Percentiles rank a stretch among this genome's conserved stretches.
Conservation (phyloP, 1,140 invertebrate species). For the Sminthurinus signatus region DNA sequence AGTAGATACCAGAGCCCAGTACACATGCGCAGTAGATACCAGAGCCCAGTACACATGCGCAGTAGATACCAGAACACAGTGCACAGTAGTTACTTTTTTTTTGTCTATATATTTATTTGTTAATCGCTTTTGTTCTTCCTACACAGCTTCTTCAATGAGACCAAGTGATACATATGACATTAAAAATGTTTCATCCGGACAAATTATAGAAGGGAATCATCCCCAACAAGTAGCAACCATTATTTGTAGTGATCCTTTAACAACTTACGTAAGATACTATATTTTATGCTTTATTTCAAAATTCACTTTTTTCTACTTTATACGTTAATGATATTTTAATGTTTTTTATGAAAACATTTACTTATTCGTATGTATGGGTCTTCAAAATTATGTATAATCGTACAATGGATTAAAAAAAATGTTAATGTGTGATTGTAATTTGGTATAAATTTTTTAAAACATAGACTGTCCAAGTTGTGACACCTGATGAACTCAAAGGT, state of each 20-base stretch:
- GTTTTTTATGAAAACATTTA: not conserved
- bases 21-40: no score
- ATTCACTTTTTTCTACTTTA: no score
- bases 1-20: no score
- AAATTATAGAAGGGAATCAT: not conserved
- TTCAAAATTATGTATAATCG: not conserved
- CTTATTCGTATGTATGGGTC: not conserved
- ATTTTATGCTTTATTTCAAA: no score
- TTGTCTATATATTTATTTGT: no score
- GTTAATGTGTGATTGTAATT: not conserved
- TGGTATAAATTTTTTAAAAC: not conserved
- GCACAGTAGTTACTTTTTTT: no score
- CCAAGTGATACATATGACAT: no score
- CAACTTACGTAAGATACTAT: not conserved
- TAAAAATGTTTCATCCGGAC: not conserved
- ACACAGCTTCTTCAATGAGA: no score
- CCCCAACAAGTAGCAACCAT: not conserved
- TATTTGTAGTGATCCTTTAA: not conserved
- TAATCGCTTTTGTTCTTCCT: no score
- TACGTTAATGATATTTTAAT: no score
- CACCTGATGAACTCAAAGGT: not conserved
- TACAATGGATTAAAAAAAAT: not conserved
- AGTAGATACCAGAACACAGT: no score
- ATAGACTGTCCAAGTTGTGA: slow-evolving; percentile 6
- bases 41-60: no score